Conservation (phyloP, 2,113 vertebrate genomes). For the Callorhinus ursinus region DNA sequence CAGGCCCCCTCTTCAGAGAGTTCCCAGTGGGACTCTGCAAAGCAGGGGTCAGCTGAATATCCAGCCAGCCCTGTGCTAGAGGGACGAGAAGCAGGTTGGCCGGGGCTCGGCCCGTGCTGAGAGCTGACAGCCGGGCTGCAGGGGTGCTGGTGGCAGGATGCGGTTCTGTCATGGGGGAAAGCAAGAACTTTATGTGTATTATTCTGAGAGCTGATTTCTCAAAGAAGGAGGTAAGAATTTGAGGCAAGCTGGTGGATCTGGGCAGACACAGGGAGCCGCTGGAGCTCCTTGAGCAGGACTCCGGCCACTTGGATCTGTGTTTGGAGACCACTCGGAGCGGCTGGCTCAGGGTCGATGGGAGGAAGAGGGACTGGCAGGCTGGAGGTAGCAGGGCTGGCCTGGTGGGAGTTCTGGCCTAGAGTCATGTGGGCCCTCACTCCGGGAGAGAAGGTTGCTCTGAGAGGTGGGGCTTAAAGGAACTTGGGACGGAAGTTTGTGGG, state of each 20-base stretch:
- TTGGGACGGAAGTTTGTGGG: not conserved
- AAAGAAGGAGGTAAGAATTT: not conserved
- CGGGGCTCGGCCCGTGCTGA: not conserved
- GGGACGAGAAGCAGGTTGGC: not conserved
- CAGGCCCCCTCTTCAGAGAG: not conserved
- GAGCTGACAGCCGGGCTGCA: too few relatives aligned
- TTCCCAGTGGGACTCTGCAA: not conserved
- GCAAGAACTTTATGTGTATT: not conserved
- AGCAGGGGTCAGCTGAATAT: not conserved
- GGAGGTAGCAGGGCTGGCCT: not conserved
- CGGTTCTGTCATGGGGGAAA: not conserved
- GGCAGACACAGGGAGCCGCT: not conserved
- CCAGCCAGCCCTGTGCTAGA: rapidly evolving
- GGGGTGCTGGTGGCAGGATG: too few relatives aligned
- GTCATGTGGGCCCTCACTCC: not conserved
- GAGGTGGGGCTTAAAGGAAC: not conserved
- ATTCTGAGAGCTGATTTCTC: not conserved
- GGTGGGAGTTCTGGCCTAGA: rapidly evolving
- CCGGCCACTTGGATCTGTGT: not conserved
- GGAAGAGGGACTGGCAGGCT: not conserved
- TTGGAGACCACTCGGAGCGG: not conserved
- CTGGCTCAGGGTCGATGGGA: not conserved
- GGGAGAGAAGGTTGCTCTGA: not conserved
- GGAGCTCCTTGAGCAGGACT: not conserved
- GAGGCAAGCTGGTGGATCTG: not conserved